phyloP scores from a whole-genome alignment of 2,888 invertebrate genomes.

The Agrochola litura region DNA sequence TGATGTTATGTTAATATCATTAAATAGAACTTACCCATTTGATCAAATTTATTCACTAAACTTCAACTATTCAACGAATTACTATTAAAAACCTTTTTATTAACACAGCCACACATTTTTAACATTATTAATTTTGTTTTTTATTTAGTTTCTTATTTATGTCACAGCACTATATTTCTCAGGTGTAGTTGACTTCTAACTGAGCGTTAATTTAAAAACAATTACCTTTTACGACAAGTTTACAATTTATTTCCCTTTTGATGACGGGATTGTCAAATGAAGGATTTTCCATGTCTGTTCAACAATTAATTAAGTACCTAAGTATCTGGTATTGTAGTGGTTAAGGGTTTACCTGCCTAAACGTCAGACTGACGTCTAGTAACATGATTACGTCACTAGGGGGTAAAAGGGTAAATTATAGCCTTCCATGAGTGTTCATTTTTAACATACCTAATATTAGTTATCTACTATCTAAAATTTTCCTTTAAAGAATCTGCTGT shows the following conservation, averaged over 20 bases:
- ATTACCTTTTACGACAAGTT: slow-evolving; percentile 1
- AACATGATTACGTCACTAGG: background rate
- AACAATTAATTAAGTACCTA: background rate
- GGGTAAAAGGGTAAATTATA: background rate
- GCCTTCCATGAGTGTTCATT: background rate
- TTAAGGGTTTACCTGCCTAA: slow-evolving; percentile 4
- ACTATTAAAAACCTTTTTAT: slow-evolving; percentile 1
- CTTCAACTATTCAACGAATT: slow-evolving; percentile 33
- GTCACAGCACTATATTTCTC: background rate
- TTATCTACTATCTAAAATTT: background rate
- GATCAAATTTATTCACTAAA: slow-evolving; percentile 2
- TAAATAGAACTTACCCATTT: slow-evolving; percentile 41
- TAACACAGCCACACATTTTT: background rate
- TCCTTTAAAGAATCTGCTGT: background rate
- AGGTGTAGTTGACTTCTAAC: background rate
- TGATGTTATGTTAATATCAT: background rate
- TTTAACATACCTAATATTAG: background rate
- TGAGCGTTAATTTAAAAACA: background rate
- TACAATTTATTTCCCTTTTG: slow-evolving; percentile 15
- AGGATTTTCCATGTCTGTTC: slow-evolving; percentile 31
- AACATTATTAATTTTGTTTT: background rate
- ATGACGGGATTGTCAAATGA: background rate
- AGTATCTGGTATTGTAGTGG: background rate
- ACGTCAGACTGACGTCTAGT: slow-evolving; percentile 7
- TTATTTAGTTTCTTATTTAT: too few relatives aligned